A percentile compares a stretch with the other conserved stretches of the same genome.
Conservation (phyloP, 2,797 vertebrate species). For the Cichlasoma orientale region DNA sequence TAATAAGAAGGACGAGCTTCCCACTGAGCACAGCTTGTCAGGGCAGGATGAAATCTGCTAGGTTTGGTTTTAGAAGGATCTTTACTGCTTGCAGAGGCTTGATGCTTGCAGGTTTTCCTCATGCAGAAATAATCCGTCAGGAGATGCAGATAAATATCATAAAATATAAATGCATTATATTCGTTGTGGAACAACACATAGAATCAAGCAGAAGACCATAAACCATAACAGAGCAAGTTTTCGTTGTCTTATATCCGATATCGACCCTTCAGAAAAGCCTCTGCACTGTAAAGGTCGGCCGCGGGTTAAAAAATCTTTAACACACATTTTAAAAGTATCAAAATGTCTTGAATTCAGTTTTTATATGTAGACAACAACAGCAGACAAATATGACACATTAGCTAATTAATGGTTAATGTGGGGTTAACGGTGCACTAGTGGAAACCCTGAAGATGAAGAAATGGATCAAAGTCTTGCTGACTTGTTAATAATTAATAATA, state of each 20-base stretch:
- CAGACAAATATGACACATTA: not conserved
- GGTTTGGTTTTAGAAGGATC: not conserved
- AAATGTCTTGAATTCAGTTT: too few species aligned
- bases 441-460: not conserved
- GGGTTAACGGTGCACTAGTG: not conserved
- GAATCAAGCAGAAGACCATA: not conserved
- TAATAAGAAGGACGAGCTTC: not conserved
- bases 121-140: not conserved
- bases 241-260: not conserved
- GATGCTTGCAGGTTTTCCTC: not conserved
- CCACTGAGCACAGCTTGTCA: not conserved
- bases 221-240: accelerated
- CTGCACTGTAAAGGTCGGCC: too few species aligned
- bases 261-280: not conserved
- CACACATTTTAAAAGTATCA: accelerated
- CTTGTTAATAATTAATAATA: too few species aligned
- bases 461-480: too few species aligned
- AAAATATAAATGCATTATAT: not conserved
- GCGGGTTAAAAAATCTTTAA: not conserved
- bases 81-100: accelerated
- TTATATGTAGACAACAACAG: not conserved
- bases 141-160: not conserved
- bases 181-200: not conserved
- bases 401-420: not conserved
- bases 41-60: not conserved